Conservation (phyloP, 2,113 vertebrate genomes). For the Seriola aureovittata region DNA sequence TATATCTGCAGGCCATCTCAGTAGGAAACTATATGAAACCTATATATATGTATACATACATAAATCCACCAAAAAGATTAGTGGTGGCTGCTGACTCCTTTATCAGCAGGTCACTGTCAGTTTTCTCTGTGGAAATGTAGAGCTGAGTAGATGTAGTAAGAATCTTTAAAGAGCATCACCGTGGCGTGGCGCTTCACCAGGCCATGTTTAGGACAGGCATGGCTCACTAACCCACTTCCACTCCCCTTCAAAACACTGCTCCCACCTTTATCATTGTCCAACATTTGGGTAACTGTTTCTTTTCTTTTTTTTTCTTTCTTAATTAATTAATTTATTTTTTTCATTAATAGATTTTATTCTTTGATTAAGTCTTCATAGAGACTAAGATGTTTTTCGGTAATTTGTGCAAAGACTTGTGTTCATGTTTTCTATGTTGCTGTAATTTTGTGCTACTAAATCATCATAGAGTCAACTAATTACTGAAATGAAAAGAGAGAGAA, state of each 20-base stretch:
- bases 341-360: conserved; percentile 75
- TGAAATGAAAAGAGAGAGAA: conserved; percentile 85
- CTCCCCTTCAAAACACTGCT: conserved; percentile 66
- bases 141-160: conserved; percentile 84
- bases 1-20: conserved; percentile 85
- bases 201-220: conserved; percentile 83
- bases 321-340: conserved; percentile 40
- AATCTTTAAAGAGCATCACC: conserved; percentile 78
- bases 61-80: conserved; percentile 76
- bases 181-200: conserved; percentile 79
- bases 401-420: conserved; percentile 93
- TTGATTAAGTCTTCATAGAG: conserved; percentile 83
- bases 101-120: conserved; percentile 85
- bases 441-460: conserved; percentile 97
- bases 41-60: conserved; percentile 77
- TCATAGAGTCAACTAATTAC: conserved; percentile 90
- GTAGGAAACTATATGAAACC: conserved; percentile 80
- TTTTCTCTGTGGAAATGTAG: conserved; percentile 89
- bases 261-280: conserved; percentile 67
- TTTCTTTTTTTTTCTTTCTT: conserved; percentile 45
- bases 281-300: conserved; percentile 57
- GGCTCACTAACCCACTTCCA: conserved; percentile 74
- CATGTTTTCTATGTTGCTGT: conserved; percentile 95
- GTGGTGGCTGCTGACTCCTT: conserved; percentile 86
- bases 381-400: conserved; percentile 88